Evolutionary conservation across 2,797 vertebrate genomes (phyloP).

Genomic region (Acrossocheilus fasciatus): DNA sequence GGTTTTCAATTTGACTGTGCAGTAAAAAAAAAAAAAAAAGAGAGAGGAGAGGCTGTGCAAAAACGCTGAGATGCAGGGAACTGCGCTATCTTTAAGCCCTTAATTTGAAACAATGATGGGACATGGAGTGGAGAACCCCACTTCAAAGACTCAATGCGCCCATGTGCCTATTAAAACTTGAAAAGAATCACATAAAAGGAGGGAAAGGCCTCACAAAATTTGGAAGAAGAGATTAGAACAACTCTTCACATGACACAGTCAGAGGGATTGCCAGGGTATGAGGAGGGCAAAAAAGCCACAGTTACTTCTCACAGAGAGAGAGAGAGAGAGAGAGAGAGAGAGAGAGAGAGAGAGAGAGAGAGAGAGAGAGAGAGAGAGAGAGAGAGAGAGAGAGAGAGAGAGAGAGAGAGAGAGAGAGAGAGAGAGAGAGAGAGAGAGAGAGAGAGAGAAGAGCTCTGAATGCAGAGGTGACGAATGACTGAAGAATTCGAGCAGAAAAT

Average conservation of each 20-base stretch:
- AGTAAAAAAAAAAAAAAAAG: neutral
- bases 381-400: neutral
- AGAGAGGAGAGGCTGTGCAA: neutral
- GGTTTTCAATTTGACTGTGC: conserved; percentile 13
- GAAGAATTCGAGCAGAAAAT: conserved; percentile 51
- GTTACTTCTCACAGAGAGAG: neutral
- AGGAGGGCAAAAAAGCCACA: neutral
- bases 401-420: neutral
- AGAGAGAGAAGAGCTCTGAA: conserved; percentile 1
- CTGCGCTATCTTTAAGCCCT: conserved; percentile 44
- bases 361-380: neutral
- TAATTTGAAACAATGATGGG: conserved; percentile 61
- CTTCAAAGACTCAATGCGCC: conserved; percentile 44
- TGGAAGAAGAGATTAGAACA: conserved; percentile 33
- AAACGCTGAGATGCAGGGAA: conserved; percentile 51
- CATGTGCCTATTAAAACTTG: conserved; percentile 39
- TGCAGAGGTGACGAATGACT: conserved; percentile 48
- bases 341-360: neutral
- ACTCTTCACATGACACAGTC: conserved; percentile 30
- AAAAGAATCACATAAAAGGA: conserved; percentile 37
- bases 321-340: no score
- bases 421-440: conserved; percentile 17
- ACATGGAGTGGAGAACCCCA: conserved; percentile 37
- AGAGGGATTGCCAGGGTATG: conserved; percentile 11
- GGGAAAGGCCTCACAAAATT: conserved; percentile 27